Conservation (phyloP, 2,797 vertebrate species). For the Pyrocephalus nanus region DNA sequence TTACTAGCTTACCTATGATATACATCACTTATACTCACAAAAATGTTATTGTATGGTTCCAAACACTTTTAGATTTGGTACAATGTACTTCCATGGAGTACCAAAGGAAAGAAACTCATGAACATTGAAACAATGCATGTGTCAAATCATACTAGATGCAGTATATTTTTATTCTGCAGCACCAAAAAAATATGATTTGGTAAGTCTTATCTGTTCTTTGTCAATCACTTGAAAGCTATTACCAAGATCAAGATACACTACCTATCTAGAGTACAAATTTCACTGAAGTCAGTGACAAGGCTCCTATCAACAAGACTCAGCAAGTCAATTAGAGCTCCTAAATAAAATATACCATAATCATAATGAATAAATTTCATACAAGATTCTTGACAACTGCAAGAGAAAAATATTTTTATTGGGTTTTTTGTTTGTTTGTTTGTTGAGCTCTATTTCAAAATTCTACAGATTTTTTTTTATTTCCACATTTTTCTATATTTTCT, state of each 20-base stretch:
- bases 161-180: background rate
- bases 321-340: background rate
- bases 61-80: background rate
- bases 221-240: background rate
- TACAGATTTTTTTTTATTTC: background rate
- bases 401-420: background rate
- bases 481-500: background rate
- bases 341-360: background rate
- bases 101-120: background rate
- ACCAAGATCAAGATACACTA: background rate
- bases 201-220: background rate
- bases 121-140: fast-evolving
- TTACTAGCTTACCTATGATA: background rate
- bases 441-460: background rate
- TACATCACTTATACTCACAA: background rate
- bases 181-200: background rate
- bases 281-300: background rate
- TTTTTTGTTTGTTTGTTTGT: background rate
- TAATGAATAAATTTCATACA: background rate
- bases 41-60: background rate
- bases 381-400: background rate
- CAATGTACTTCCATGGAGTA: background rate
- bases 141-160: background rate
- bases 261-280: background rate
- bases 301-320: background rate